Evolutionary conservation across 2,888 invertebrate genomes (phyloP).

Genomic region (Malthinus seriepunctatus): DNA sequence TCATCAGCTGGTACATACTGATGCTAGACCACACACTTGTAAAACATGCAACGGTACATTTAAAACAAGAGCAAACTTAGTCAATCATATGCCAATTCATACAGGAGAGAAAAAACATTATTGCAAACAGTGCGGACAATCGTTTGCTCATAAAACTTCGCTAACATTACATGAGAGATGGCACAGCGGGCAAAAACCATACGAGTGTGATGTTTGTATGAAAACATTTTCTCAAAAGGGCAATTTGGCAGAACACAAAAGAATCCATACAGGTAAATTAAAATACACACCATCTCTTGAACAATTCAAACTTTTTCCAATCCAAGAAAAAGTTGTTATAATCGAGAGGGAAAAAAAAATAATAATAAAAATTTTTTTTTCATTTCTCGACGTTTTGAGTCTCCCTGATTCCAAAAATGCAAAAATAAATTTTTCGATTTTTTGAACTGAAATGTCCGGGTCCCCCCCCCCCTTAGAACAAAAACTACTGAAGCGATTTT

Average conservation of each 20-base stretch:
- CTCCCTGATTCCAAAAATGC: too few relatives aligned
- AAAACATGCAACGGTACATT: conserved; percentile 64
- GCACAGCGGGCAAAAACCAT: conserved; percentile 73
- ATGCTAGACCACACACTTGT: conserved; percentile 67
- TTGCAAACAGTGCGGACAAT: conserved; percentile 72
- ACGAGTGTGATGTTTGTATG: conserved; percentile 67
- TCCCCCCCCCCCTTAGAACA: too few relatives aligned
- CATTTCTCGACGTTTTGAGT: too few relatives aligned
- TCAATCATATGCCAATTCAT: conserved; percentile 74
- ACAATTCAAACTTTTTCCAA: too few relatives aligned
- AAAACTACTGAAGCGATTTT: too few relatives aligned
- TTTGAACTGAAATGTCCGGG: too few relatives aligned
- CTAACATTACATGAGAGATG: conserved; percentile 73
- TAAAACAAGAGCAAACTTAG: conserved; percentile 72
- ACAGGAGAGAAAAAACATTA: conserved; percentile 71
- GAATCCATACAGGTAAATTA: conserved; percentile 67
- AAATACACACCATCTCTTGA: background rate
- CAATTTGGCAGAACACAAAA: conserved; percentile 74
- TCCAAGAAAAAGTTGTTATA: too few relatives aligned
- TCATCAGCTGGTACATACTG: conserved; percentile 80
- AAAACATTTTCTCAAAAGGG: conserved; percentile 79
- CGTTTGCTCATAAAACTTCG: conserved; percentile 78
- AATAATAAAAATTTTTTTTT: too few relatives aligned
- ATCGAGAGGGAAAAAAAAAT: too few relatives aligned
- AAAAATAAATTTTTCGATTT: too few relatives aligned